Percentiles rank a stretch among this genome's conserved stretches.
Conservation (phyloP, 2,113 vertebrate genomes). For the Scolopax mira region DNA sequence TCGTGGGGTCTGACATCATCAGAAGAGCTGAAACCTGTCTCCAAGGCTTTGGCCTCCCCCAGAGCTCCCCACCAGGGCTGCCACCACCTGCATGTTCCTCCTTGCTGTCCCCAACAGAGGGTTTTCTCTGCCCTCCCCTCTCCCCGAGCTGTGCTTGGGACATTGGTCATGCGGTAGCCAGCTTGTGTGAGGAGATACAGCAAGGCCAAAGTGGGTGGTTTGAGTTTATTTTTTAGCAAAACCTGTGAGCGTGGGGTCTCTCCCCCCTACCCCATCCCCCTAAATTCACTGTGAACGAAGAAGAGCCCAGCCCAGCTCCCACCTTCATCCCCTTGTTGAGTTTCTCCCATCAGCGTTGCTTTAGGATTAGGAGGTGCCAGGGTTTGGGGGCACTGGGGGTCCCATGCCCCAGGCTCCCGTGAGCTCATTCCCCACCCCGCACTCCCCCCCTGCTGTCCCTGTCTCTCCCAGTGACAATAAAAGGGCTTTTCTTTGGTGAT, state of each 20-base stretch:
- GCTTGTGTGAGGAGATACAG: neutral
- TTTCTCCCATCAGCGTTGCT: neutral
- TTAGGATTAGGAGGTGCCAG: neutral
- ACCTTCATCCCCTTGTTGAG: neutral
- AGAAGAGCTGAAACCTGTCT: neutral
- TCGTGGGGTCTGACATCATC: neutral
- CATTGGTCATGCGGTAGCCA: neutral
- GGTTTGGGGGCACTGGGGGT: fast-evolving
- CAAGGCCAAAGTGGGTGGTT: neutral
- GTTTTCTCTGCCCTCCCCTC: neutral
- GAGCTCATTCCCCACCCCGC: neutral
- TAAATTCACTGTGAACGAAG: constrained; percentile 42
- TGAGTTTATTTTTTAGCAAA: neutral
- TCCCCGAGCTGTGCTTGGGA: fast-evolving
- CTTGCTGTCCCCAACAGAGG: no score
- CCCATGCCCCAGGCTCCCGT: fast-evolving
- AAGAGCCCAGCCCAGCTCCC: neutral
- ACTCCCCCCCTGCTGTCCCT: fast-evolving
- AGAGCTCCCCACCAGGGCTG: fast-evolving
- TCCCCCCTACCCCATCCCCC: neutral
- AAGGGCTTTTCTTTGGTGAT: constrained; percentile 48
- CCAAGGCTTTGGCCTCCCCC: neutral
- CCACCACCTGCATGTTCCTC: fast-evolving
- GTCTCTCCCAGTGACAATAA: neutral
- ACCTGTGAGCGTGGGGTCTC: neutral